Conservation (phyloP, 92 coral and sea anemone genomes). For the Zoanthus sociatus region DNA sequence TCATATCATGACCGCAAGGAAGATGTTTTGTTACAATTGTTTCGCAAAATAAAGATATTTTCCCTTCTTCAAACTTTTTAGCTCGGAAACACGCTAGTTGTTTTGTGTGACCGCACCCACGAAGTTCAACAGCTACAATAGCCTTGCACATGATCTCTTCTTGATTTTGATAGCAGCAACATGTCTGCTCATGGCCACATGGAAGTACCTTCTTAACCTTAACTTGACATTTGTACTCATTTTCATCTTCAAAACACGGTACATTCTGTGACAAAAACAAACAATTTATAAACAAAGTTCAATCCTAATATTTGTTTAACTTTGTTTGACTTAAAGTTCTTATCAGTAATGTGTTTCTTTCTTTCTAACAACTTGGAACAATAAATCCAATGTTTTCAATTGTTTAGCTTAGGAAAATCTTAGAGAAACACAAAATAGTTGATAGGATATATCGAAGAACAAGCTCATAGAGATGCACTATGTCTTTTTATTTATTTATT, state of each 20-base stretch:
- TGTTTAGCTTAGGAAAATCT: too few species aligned
- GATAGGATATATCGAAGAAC: too few species aligned
- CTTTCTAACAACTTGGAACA: too few species aligned
- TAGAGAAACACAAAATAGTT: too few species aligned
- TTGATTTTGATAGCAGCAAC: conserved; percentile 46
- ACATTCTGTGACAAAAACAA: conserved; percentile 7
- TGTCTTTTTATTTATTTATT: too few species aligned
- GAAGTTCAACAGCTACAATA: conserved; percentile 23
- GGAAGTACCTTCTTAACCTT: conserved; percentile 43
- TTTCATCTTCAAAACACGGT: conserved; percentile 30
- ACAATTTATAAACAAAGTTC: background rate
- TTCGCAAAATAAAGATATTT: conserved; percentile 20
- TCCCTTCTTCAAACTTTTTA: background rate
- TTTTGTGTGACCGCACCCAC: conserved; percentile 55
- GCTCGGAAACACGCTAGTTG: conserved; percentile 23
- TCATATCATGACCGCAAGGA: conserved; percentile 66
- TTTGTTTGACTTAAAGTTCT: too few species aligned
- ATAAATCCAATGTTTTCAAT: too few species aligned
- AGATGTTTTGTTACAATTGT: conserved; percentile 33
- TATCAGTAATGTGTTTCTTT: too few species aligned
- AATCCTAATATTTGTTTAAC: too few species aligned
- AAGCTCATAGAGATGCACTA: too few species aligned
- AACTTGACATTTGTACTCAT: conserved; percentile 8
- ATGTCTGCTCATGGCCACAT: conserved; percentile 60
- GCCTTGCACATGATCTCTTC: conserved; percentile 40